Base-by-base conservation (phyloP, 2,113 vertebrate species). In the Seriola dumerili region DNA sequence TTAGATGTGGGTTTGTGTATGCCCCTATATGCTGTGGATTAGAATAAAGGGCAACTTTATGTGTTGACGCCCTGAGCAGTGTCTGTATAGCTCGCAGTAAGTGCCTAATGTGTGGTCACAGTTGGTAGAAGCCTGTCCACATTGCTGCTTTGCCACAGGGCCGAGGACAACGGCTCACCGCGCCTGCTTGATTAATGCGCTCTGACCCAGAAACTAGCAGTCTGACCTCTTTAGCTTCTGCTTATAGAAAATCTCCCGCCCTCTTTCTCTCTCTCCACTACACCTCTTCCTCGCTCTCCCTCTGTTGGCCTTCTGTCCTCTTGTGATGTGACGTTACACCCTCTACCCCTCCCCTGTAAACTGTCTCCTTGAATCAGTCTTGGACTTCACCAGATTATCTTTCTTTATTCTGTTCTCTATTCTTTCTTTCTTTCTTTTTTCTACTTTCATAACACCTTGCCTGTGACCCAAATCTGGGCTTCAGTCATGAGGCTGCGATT, bases 201-300 rank as follows among this genome's bases (percentile, higher is more conserved):
- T 5, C 38, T 89, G 89, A 94, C 92, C 91, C 91, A 92, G 89
- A 92, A 92, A 93, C 78, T 55, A 11, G 23, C 78, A 78, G 72
- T 78, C 75, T 90, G 90, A 93, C 90, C 92, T 90, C 89, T 90
- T 91, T 88, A 89, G 80, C 88, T 89, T 91, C 84, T 90, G 68
- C 92, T 90, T 91, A 91, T 89, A 90, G 88, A 76, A 92, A 86
- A 71, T 34, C 48, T 55, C 78, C 57, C 81, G 68, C 77, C 61
- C 72, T 44, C n/a, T 42, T 69, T 29, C 42, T 36, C 57, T 7
- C 38, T 61, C 58, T 8, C n/a, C 29, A 40, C 25, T 9, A 25
- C 65, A 71, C 66, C 50, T 61, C 59, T 40, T 32, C 7, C 63
- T 55, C 64, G 44, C 75, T 65, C 34, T 21, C 48, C 50, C 82